Base-by-base conservation (phyloP, 1,140 invertebrate genomes). In the Harlomillsia oculata region DNA sequence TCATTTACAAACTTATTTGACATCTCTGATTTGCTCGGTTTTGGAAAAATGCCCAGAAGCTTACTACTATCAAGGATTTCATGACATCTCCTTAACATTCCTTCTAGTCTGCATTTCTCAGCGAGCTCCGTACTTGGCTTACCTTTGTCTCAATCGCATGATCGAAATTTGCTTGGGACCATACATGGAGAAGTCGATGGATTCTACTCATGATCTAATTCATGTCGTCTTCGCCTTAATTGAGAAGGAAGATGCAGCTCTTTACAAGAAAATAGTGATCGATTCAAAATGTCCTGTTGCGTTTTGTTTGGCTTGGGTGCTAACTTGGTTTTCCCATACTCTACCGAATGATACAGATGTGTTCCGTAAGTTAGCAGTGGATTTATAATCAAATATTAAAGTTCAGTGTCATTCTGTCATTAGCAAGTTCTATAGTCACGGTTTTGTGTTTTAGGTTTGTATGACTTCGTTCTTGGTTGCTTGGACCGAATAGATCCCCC, bases 51-150 rank as follows among this genome's bases (percentile, higher is more conserved):
- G 60, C 32, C 63, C 59, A 1, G 11, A 41, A 20, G 60, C 57
- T 11, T 52, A 62, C 39, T 65, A 65, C 25, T 65, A 65, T 43
- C 63, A 65, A 57, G 63, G 63, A 46, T 65, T 65, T 39, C 63
- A 65, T 39, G 63, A 65, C 34, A 65, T 65, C 23, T 65, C 59
- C 4, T 32, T 65, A 9, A 65, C 63, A 50, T 62, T 65, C 57
- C 55, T 65, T 5, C 37, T 65, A 14, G 63, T 60, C 8, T 56
- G 48, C 39, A 55, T 57, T 28, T 51, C 60, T 5, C 56, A 62
- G 55, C 51, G 48, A 40, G 49, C 53, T 36, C 60, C 60, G 5
- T 60, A 62, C 43, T n/a, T 62, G 14, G 56, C 63, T 0, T 62
- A 62, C 30, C 49, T 65, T 6, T 60, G 59, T 28, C 52, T 65